These are phyloP conservation scores for Babyrousa celebensis DNA, from an alignment of 2,797 vertebrate species.

Conservation along the genomic window DNA sequence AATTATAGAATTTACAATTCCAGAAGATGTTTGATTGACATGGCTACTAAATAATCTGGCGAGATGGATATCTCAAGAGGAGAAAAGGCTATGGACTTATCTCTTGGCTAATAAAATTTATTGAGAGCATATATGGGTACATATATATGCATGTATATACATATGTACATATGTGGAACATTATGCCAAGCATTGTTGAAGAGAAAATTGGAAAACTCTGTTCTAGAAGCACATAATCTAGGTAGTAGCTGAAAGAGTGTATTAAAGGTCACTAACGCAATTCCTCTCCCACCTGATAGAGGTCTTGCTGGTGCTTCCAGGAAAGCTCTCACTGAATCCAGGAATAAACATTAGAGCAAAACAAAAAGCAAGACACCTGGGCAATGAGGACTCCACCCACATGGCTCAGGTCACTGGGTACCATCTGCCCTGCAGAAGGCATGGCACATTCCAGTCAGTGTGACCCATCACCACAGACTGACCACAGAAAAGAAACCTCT, in stretches of 20 bases:
- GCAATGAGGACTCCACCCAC: not conserved
- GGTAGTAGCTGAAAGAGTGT: not conserved
- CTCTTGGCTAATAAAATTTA: conserved; percentile 35
- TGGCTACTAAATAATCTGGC: conserved; percentile 21
- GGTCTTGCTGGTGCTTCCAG: not conserved
- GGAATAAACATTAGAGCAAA: conserved; percentile 41
- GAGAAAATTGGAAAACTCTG: not conserved
- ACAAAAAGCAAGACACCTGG: not conserved
- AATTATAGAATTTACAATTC: conserved; percentile 45
- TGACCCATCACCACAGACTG: not conserved
- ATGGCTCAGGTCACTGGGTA: not conserved
- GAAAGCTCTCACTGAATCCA: not conserved
- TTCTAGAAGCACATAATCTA: conserved; percentile 24
- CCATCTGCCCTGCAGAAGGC: not conserved
- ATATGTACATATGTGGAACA: not conserved
- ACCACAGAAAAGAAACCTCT: not conserved
- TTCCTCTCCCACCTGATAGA: not conserved
- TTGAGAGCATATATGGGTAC: not conserved
- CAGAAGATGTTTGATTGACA: not conserved
- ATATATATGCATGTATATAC: not conserved
- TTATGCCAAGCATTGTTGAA: not conserved
- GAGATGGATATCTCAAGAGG: not conserved
- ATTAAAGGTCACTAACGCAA: not conserved
- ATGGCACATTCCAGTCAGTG: not conserved
- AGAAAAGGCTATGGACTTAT: conserved; percentile 10